These are phyloP conservation scores for Agrilus mali DNA, from an alignment of 2,888 invertebrate species.

Conservation along the genomic window DNA sequence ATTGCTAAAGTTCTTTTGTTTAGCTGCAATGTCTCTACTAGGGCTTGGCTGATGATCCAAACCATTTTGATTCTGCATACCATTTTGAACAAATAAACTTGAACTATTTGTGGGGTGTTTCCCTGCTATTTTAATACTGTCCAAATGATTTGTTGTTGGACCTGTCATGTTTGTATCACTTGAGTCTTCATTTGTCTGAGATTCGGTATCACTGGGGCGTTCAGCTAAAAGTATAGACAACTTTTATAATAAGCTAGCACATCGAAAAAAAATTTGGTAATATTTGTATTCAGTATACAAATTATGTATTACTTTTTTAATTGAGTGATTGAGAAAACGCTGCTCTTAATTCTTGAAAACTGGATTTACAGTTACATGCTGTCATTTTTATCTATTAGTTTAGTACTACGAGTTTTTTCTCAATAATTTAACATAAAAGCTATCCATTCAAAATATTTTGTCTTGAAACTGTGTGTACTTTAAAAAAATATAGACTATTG, in stretches of 20 bases:
- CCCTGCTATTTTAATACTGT: constrained; percentile 30
- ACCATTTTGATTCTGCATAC: constrained; percentile 27
- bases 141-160: constrained; percentile 32
- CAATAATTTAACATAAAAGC: no score
- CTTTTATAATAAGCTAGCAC: constrained; percentile 16
- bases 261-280: constrained; percentile 1
- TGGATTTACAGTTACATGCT: no score
- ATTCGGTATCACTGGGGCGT: constrained; percentile 78
- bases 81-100: constrained; percentile 23
- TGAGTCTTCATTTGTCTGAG: constrained; percentile 67
- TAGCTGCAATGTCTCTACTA: constrained; percentile 52
- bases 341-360: no score
- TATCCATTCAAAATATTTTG: no score
- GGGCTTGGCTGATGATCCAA: constrained; percentile 29
- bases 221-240: constrained; percentile 47
- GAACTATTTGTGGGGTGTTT: constrained; percentile 29
- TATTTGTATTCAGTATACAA: no score
- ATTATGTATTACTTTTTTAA: no score
- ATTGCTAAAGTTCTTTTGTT: constrained; percentile 42
- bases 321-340: no score
- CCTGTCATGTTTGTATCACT: constrained; percentile 45
- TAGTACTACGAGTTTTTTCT: no score
- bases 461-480: no score
- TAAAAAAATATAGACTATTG: no score
- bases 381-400: no score